These are phyloP conservation scores for Drosophila santomea DNA, from an alignment of 1,140 invertebrate species.

Conservation along the genomic window DNA sequence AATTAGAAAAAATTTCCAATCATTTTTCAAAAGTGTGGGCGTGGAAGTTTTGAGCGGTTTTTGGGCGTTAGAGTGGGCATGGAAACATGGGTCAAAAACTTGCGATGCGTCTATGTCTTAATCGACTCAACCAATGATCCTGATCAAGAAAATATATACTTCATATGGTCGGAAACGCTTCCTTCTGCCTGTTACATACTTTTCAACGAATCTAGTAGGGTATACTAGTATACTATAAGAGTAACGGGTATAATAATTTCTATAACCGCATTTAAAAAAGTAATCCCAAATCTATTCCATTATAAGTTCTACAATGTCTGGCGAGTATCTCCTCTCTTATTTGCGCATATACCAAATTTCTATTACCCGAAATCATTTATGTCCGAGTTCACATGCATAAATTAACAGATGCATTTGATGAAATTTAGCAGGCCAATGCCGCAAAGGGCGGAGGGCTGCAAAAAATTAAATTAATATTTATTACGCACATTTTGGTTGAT, in stretches of 20 bases:
- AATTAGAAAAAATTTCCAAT: too few species aligned
- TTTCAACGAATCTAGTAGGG: too few species aligned
- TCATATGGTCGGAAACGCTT: too few species aligned
- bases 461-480: constrained; percentile 70
- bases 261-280: neutral
- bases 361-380: constrained; percentile 33
- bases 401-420: constrained; percentile 23
- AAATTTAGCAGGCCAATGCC: constrained; percentile 16
- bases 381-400: constrained; percentile 34
- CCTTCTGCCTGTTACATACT: too few species aligned
- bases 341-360: constrained; percentile 6
- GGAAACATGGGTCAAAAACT: too few species aligned
- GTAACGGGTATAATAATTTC: neutral
- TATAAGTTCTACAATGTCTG: neutral
- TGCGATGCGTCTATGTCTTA: too few species aligned
- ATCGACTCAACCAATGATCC: too few species aligned
- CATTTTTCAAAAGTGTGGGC: too few species aligned
- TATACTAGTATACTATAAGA: too few species aligned
- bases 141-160: too few species aligned
- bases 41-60: too few species aligned
- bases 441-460: neutral
- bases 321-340: neutral
- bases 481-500: constrained; percentile 73
- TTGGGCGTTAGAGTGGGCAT: too few species aligned
- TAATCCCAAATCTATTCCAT: neutral